A percentile compares a stretch with the other conserved stretches of the same genome.
Conservation (phyloP, 1,140 invertebrate species). For the Oryzaephilus surinamensis region DNA sequence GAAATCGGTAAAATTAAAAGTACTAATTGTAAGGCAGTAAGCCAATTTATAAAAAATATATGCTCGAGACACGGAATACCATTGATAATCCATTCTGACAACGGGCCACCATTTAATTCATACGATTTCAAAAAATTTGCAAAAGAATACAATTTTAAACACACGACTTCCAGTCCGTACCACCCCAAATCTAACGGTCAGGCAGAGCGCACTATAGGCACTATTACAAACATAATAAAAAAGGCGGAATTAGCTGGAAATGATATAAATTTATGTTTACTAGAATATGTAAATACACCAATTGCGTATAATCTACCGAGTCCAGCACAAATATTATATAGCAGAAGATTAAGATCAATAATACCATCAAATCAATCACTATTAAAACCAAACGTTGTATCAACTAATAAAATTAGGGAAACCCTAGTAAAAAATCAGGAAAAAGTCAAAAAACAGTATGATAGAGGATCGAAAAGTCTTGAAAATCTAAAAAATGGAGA, state of each 20-base stretch:
- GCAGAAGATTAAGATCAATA: background rate
- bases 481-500: too few relatives aligned
- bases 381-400: too few relatives aligned
- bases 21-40: too few relatives aligned
- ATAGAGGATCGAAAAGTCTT: too few relatives aligned
- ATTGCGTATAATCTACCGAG: background rate
- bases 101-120: constrained; percentile 30
- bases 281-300: background rate
- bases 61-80: constrained; percentile 36
- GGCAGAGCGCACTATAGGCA: constrained; percentile 25
- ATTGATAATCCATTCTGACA: constrained; percentile 31
- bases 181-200: constrained; percentile 32
- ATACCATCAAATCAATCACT: too few relatives aligned
- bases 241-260: constrained; percentile 9
- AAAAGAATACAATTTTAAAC: constrained; percentile 25
- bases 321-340: background rate
- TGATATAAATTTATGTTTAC: background rate
- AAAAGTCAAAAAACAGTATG: too few relatives aligned
- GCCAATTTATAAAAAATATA: too few relatives aligned
- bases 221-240: constrained; percentile 22
- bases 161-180: constrained; percentile 20
- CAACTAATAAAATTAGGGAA: too few relatives aligned
- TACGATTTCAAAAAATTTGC: constrained; percentile 31
- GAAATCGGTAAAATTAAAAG: constrained; percentile 19
- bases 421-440: too few relatives aligned